phyloP scores from a whole-genome alignment of 2,113 vertebrate genomes.

The Rallus limicola region DNA sequence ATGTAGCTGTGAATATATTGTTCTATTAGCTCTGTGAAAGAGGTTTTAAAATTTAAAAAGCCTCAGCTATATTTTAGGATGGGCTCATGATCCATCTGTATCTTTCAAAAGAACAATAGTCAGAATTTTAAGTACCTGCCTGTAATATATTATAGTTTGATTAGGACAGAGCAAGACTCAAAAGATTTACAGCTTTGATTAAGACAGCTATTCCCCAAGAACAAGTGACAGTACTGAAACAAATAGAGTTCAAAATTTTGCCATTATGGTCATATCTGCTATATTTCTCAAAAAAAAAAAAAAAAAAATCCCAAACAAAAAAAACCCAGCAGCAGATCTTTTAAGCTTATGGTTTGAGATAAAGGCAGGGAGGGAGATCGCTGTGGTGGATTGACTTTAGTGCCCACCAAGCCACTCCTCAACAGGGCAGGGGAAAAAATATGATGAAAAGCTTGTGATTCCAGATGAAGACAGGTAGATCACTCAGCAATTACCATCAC shows the following conservation, averaged over 20 bases:
- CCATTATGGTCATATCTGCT: neutral
- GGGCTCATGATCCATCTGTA: neutral
- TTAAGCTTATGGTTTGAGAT: neutral
- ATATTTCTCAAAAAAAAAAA: neutral
- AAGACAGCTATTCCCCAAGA: neutral
- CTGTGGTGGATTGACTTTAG: neutral
- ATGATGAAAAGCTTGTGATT: fast-evolving
- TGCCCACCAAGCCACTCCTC: neutral
- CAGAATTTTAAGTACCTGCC: neutral
- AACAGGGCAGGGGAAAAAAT: neutral
- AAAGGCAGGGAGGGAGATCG: neutral
- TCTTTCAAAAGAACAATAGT: neutral
- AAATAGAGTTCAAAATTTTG: neutral
- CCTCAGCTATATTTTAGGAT: neutral
- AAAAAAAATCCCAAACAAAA: no score
- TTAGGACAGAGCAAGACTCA: neutral
- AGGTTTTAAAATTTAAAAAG: neutral
- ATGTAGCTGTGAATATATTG: neutral
- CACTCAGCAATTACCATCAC: neutral
- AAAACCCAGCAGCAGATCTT: neutral
- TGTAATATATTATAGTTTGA: neutral
- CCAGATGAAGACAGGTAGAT: neutral
- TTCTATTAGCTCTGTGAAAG: neutral
- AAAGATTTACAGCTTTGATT: neutral
- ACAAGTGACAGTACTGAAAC: neutral